Conservation (phyloP, 2,888 invertebrate species). For the Lycaena phlaeas region DNA sequence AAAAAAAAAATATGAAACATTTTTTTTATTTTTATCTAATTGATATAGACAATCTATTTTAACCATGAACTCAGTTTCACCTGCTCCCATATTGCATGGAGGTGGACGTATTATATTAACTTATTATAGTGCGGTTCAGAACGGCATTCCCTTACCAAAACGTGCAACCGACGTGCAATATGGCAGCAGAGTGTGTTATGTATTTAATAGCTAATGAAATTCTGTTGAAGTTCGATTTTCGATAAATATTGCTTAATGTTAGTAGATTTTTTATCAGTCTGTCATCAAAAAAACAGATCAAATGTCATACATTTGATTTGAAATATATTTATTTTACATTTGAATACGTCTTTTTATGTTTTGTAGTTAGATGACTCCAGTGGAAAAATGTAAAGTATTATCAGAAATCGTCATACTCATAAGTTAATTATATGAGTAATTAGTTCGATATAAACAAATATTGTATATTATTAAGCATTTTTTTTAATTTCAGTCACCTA, state of each 20-base stretch:
- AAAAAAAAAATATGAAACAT: conserved; percentile 50
- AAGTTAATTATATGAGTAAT: conserved; percentile 34
- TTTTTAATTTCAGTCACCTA: conserved; percentile 59
- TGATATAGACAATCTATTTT: conserved; percentile 51
- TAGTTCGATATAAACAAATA: conserved; percentile 36
- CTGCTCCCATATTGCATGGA: conserved; percentile 44
- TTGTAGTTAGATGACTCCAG: conserved; percentile 67
- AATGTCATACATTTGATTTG: conserved; percentile 73
- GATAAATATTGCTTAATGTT: conserved; percentile 69
- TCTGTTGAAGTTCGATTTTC: conserved; percentile 67
- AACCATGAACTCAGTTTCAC: conserved; percentile 57
- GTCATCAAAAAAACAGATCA: conserved; percentile 65
- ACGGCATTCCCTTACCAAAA: not conserved
- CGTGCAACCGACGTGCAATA: conserved; percentile 37
- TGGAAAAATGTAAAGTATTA: conserved; percentile 48
- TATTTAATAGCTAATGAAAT: conserved; percentile 57
- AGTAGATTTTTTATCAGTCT: conserved; percentile 70
- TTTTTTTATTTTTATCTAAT: conserved; percentile 46
- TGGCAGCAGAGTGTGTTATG: conserved; percentile 39
- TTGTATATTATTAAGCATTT: conserved; percentile 62
- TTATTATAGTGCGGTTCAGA: not conserved
- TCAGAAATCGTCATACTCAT: conserved; percentile 38
- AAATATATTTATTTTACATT: conserved; percentile 73
- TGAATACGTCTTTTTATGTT: conserved; percentile 69
- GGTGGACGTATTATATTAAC: conserved; percentile 8